Evolutionary conservation across 2,113 vertebrate genomes (phyloP), one percentile per base, ranked within the genome.

Genomic region (Peromyscus leucopus): DNA sequence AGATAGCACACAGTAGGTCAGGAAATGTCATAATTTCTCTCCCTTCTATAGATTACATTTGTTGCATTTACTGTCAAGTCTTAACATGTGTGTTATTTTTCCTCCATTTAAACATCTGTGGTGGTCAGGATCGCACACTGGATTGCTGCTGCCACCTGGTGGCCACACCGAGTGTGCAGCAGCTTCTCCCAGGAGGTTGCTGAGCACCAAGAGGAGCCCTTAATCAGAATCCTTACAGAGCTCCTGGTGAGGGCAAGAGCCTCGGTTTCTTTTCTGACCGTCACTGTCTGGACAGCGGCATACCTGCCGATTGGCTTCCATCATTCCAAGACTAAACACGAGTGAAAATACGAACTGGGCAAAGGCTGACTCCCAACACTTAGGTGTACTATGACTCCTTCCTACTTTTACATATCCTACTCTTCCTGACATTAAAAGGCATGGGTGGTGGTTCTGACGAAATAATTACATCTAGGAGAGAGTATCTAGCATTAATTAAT

Each of bases 61-160:
- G 69, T 48, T 74, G 24, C 55, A 59, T 88, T 95, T 69, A 75
- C 39, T 79, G 69, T 13, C 33, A 91, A 55, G 9, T 72, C 72
- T 65, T 75, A 83, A 55, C n/a, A 33, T 65, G 46, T n/a, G 26
- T 78, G 17, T 69, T 90, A 31, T 63, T 71, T 93, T 39, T 2
- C 10, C 63, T 92, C 71, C n/a, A 39, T n/a, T 83, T 94, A 87
- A 97, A 57, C 55, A 85, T 69, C 46, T 85, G 57, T 86, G 59
- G n/a, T 76, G 67, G 39, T 86, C 36, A 71, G 57, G 65, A 71
- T 39, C 57, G 69, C 90, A 97, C 79, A 48, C 74, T 97, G 96
- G 91, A 63, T 93, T 28, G 42, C 96, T 97, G 86, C 98, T 98
- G 96, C 96, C 98, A 97, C 89, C 98, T 96, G 93, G 86, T 91